Evolutionary conservation across 2,113 vertebrate genomes (phyloP).

Genomic region (Bufo bufo): DNA sequence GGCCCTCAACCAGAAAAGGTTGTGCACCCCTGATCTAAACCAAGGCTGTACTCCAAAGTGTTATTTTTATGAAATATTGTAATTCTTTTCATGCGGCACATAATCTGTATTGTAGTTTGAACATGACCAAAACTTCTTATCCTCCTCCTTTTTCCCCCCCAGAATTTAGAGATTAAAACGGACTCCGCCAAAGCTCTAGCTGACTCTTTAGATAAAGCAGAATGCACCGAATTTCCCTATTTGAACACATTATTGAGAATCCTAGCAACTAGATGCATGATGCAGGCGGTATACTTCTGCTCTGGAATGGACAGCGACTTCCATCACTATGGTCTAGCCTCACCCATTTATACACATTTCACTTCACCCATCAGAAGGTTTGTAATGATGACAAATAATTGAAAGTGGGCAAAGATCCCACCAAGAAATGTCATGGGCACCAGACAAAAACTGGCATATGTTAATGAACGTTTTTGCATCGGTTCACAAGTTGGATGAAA

Average conservation of each 20-base stretch:
- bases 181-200: constrained; percentile 95
- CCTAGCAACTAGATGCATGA: constrained; percentile 96
- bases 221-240: constrained; percentile 80
- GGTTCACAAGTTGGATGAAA: background rate
- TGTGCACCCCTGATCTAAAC: too few relatives aligned
- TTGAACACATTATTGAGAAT: constrained; percentile 93
- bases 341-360: constrained; percentile 97
- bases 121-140: too few relatives aligned
- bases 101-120: too few relatives aligned
- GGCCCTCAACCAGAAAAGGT: too few relatives aligned
- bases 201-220: constrained; percentile 87
- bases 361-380: constrained; percentile 97
- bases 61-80: too few relatives aligned
- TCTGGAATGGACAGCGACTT: constrained; percentile 97
- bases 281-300: constrained; percentile 98
- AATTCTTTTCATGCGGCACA: too few relatives aligned
- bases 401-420: background rate
- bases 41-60: too few relatives aligned
- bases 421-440: background rate
- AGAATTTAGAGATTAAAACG: constrained; percentile 85
- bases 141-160: constrained; percentile 32
- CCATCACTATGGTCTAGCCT: constrained; percentile 95
- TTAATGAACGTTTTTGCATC: background rate
- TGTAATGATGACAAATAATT: background rate
- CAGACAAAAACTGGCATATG: background rate